Conservation (phyloP, 2,888 invertebrate species). For the Rutpela maculata region DNA sequence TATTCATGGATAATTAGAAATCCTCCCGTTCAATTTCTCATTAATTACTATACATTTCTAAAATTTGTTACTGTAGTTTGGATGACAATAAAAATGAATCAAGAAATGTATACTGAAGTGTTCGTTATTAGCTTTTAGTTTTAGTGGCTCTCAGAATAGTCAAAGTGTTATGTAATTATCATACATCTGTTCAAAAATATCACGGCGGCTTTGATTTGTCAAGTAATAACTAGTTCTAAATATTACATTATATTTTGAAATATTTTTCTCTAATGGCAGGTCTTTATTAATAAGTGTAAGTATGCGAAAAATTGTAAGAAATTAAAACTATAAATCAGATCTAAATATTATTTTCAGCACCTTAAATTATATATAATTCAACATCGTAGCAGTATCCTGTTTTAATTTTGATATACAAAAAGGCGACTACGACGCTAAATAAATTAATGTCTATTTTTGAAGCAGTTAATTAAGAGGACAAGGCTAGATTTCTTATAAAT, state of each 20-base stretch:
- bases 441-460: conserved; percentile 29
- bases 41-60: no score
- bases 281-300: no score
- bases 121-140: no score
- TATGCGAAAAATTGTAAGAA: neutral
- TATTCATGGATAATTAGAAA: no score
- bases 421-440: conserved; percentile 27
- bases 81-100: no score
- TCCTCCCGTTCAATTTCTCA: no score
- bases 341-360: neutral
- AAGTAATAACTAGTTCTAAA: neutral
- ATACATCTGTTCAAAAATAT: neutral
- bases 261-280: no score
- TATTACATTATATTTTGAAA: no score
- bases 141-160: no score
- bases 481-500: conserved; percentile 23
- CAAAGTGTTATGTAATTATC: no score
- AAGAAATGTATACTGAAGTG: no score
- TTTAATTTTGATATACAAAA: conserved; percentile 24
- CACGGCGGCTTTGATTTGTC: neutral
- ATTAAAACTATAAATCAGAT: neutral
- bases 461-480: conserved; percentile 22
- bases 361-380: neutral
- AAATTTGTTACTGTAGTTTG: no score
- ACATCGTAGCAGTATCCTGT: neutral